Conservation (phyloP, 2,113 vertebrate species). For the Prionailurus viverrinus region DNA sequence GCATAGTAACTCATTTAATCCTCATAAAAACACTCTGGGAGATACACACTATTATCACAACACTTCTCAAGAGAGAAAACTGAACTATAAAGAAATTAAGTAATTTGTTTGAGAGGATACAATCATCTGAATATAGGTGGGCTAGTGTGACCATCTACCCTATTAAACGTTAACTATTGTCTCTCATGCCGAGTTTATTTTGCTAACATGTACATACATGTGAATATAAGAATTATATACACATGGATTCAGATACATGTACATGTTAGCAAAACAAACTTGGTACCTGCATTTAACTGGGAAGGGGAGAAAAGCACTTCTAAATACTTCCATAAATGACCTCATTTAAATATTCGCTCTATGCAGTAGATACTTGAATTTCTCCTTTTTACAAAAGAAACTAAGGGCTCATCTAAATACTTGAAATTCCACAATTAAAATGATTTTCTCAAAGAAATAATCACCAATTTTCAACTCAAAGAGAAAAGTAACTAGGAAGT, state of each 20-base stretch:
- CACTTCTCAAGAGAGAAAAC: conserved; percentile 25
- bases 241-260: background rate
- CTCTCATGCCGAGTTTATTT: background rate
- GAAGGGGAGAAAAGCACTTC: background rate
- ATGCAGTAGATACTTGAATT: background rate
- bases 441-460: background rate
- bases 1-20: background rate
- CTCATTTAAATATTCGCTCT: conserved; percentile 48
- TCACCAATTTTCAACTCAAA: conserved; percentile 23
- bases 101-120: background rate
- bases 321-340: background rate
- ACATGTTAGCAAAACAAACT: conserved; percentile 23
- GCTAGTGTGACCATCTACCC: background rate
- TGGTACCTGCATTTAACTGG: background rate
- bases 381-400: background rate
- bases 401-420: background rate
- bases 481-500: conserved; percentile 50
- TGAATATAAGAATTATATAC: background rate
- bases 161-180: background rate
- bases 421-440: conserved; percentile 44
- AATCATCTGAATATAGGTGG: background rate
- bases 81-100: conserved; percentile 17
- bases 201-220: background rate
- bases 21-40: background rate
- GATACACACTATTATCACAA: background rate